These are phyloP conservation scores for Lerista edwardsae DNA, from an alignment of 2,797 vertebrate species.

Conservation along the genomic window DNA sequence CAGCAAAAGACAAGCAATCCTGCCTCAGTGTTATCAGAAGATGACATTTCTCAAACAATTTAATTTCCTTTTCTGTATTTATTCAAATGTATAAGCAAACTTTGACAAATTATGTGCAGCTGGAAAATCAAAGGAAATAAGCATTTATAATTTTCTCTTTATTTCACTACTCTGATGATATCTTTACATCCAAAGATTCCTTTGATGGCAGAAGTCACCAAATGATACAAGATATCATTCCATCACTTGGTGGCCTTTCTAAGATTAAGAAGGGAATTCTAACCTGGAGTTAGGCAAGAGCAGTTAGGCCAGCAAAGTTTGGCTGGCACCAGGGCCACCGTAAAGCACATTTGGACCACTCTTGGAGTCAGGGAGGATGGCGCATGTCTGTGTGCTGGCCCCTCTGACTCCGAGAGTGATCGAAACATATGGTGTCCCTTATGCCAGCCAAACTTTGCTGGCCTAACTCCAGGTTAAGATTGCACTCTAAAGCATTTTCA, in stretches of 20 bases:
- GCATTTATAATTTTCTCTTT: slow-evolving; percentile 5
- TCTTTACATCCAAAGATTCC: slow-evolving; percentile 7
- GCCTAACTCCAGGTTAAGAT: too few species aligned
- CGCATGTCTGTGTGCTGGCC: too few species aligned
- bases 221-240: background rate
- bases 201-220: slow-evolving; percentile 11
- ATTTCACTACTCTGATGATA: slow-evolving; percentile 23
- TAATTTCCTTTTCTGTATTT: slow-evolving; percentile 1
- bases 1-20: background rate
- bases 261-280: too few species aligned
- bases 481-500: background rate
- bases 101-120: slow-evolving; percentile 31
- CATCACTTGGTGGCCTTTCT: slow-evolving; percentile 11
- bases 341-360: too few species aligned
- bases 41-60: background rate
- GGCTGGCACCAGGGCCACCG: too few species aligned
- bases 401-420: too few species aligned
- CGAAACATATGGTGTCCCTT: too few species aligned
- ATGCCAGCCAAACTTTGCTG: too few species aligned
- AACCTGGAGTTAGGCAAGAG: too few species aligned
- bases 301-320: too few species aligned
- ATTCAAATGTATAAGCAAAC: slow-evolving; percentile 13
- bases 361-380: too few species aligned
- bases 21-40: slow-evolving; percentile 1
- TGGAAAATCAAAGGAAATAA: slow-evolving; percentile 16